phyloP scores from a whole-genome alignment of 92 coral and sea anemone genomes.

The Virgularia gustaviana region DNA sequence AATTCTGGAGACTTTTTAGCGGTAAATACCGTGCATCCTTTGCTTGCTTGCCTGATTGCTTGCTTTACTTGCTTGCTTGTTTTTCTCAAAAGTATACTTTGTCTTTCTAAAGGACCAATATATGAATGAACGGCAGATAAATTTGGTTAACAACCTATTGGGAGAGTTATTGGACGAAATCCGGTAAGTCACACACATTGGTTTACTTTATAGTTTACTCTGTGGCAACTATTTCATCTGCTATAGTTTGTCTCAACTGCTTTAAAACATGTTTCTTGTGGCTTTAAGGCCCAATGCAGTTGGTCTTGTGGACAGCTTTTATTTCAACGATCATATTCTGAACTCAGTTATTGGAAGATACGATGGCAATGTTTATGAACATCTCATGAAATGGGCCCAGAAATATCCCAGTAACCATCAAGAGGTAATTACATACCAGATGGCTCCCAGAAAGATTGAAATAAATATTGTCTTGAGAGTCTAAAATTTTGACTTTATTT shows the following conservation, averaged over 20 bases:
- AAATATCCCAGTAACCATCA: conserved; percentile 59
- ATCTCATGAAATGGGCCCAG: conserved; percentile 74
- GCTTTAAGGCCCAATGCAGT: conserved; percentile 78
- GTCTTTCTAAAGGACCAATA: conserved; percentile 15
- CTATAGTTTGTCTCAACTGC: too few relatives aligned
- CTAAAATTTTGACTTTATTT: too few relatives aligned
- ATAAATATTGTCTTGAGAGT: background rate
- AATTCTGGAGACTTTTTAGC: conserved; percentile 76
- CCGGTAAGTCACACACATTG: background rate
- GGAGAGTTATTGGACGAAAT: conserved; percentile 21
- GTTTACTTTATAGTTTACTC: background rate
- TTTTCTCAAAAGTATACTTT: background rate
- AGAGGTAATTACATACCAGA: conserved; percentile 58
- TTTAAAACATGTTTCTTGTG: background rate
- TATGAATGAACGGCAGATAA: conserved; percentile 16
- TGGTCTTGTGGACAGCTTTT: conserved; percentile 85
- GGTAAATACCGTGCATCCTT: too few relatives aligned
- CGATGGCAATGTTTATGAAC: conserved; percentile 95
- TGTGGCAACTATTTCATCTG: background rate
- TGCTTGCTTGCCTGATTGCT: too few relatives aligned
- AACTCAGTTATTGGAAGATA: conserved; percentile 82
- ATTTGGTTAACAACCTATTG: conserved; percentile 5
- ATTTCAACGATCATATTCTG: conserved; percentile 61
- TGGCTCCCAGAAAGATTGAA: background rate
- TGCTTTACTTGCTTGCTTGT: too few relatives aligned